Base-by-base conservation (phyloP, 2,888 invertebrate genomes). In the Agrotis exclamationis region DNA sequence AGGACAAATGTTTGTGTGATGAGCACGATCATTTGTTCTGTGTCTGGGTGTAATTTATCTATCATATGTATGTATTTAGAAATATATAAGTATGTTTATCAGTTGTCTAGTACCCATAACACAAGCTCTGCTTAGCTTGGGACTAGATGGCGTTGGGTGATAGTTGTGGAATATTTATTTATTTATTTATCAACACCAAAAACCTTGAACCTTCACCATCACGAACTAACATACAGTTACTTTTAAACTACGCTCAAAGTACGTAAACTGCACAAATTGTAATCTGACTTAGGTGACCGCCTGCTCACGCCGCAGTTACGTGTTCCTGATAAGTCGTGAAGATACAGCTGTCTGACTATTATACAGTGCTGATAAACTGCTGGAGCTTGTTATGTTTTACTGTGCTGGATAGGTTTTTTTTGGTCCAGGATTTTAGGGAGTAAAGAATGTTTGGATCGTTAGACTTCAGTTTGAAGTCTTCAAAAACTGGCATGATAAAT, bases 321-420 rank as follows among this genome's bases (percentile, higher is more conserved):
- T 93, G 93, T 74, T 62, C 45, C 54, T 74, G 93, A 93, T 93
- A 78, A 65, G 82, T 87, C 92, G 93, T 92, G 92, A 84, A 80
- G 93, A 93, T 92, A 89, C 18, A 11, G 28, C 22, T 48, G 16
- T 24, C 62, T 63, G 63, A 74, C 76, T 72, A 82, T 73, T 74
- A 79, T 67, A 59, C 80, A 76, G 48, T 67, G 1, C 48, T 64
- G 86, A 77, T 77, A 82, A 78, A 56, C 13, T 45, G 14, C 2
- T 4, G 24, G n/a, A 45, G 13, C 16, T 47, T 44, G 28, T 70
- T 56, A 7, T 51, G 22, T 63, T 58, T 63, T 59, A 72, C 54
- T 24, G 33, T 47, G 39, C 39, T 53, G 45, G 18, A 4, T 24
- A 28, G 6, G 7, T 16, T 24, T 28, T 47, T 71, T 54, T 72